Percentiles rank a stretch among this genome's conserved stretches.
These are phyloP conservation scores for Pachycephala philippinensis DNA, from an alignment of 2,113 vertebrate genomes.

Conservation along the genomic window DNA sequence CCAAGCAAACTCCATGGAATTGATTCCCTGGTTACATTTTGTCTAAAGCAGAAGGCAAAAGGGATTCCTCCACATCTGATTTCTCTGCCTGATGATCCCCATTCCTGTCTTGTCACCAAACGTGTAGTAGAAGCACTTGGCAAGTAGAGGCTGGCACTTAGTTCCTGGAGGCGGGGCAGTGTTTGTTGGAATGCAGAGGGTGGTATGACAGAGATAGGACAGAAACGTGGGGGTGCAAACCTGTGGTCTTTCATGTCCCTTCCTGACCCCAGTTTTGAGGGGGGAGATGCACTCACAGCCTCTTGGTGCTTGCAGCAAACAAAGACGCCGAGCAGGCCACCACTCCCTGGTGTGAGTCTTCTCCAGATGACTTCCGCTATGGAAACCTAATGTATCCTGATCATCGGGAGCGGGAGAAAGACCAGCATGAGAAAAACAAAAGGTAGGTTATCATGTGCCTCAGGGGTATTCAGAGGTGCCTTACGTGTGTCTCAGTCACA, in stretches of 20 bases:
- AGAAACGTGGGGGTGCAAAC: rapidly evolving
- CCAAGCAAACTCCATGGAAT: not conserved
- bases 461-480: rapidly evolving
- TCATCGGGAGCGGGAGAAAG: slow-evolving; percentile 88
- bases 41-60: not conserved
- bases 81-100: not conserved
- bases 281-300: not conserved
- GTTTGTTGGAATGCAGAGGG: not conserved
- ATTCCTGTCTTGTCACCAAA: not conserved
- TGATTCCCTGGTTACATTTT: not conserved
- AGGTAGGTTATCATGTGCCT: slow-evolving; percentile 66
- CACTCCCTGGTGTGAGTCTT: slow-evolving; percentile 88
- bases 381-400: slow-evolving; percentile 81
- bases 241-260: not conserved
- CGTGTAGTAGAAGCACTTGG: not conserved
- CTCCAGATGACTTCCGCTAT: slow-evolving; percentile 88
- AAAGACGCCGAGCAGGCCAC: slow-evolving; percentile 80
- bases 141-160: not conserved
- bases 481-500: not conserved
- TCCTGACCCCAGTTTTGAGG: not conserved
- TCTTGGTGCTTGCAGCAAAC: slow-evolving; percentile 63
- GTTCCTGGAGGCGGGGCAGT: not conserved
- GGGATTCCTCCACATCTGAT: not conserved
- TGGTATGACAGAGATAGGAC: not conserved
- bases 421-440: slow-evolving; percentile 96